Conservation (phyloP, 30 jellyfish, hydroid and myxozoan genomes). For the Turritopsis rubra region DNA sequence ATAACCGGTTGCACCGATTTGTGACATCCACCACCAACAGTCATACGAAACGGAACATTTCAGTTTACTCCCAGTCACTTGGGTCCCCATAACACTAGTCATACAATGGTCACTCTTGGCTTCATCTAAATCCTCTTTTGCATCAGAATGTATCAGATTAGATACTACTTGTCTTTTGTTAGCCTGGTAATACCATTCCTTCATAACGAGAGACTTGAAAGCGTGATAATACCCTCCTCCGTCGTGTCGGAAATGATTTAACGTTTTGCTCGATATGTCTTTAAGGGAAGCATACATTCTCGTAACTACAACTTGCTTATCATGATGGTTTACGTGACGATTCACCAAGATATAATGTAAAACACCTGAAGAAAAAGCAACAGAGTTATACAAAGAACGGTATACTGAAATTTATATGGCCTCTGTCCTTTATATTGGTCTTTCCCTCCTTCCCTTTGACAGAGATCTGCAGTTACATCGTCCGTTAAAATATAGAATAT, state of each 20-base stretch:
- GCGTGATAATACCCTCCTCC: not conserved
- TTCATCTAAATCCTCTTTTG: constrained; percentile 41
- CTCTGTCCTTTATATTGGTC: no score
- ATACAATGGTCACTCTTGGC: constrained; percentile 47
- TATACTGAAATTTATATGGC: no score
- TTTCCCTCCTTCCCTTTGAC: no score
- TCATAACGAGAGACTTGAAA: not conserved
- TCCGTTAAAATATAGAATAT: no score
- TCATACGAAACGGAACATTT: constrained; percentile 43
- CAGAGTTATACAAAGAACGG: no score
- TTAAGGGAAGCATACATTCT: not conserved
- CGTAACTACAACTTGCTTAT: not conserved
- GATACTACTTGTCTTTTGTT: not conserved
- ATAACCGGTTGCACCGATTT: constrained; percentile 46
- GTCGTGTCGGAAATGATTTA: not conserved
- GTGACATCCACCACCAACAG: constrained; percentile 67
- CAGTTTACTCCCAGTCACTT: not conserved
- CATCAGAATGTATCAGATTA: not conserved
- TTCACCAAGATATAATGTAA: not conserved
- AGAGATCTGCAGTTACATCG: no score
- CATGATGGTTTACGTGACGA: not conserved
- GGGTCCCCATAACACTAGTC: constrained; percentile 59
- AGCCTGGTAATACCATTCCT: not conserved
- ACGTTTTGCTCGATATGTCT: not conserved
- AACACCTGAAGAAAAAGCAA: not conserved